phyloP scores from a whole-genome alignment of 2,113 vertebrate species.

The Coptodon bakossiorum region DNA sequence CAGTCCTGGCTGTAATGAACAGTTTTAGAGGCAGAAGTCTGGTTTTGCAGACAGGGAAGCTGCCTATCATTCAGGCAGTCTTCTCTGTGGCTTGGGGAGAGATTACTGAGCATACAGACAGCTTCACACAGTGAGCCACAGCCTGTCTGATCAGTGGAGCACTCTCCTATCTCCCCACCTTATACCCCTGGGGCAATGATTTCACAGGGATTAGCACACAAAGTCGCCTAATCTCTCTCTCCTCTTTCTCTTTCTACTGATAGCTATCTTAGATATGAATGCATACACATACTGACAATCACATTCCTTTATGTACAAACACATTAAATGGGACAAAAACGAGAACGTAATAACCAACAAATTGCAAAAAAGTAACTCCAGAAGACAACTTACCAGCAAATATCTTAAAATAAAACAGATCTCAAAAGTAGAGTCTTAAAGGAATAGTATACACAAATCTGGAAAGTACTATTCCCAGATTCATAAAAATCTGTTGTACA shows the following conservation, averaged over 20 bases:
- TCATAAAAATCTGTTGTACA: background rate
- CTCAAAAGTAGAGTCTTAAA: background rate
- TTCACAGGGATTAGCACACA: slow-evolving; percentile 59
- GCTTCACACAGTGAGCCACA: slow-evolving; percentile 49
- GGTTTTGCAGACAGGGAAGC: slow-evolving; percentile 25
- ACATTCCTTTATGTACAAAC: background rate
- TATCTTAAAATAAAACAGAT: background rate
- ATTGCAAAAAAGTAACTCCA: background rate
- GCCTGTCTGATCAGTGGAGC: slow-evolving; percentile 55
- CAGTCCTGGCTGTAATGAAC: background rate
- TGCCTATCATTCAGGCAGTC: slow-evolving; percentile 31
- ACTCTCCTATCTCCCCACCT: slow-evolving; percentile 26
- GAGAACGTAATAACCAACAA: rapidly evolving
- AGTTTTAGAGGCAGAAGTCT: background rate
- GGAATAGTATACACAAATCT: background rate
- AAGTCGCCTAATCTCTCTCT: slow-evolving; percentile 58
- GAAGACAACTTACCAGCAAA: background rate
- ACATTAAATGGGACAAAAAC: background rate
- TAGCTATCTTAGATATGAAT: slow-evolving; percentile 25
- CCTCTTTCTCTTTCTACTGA: slow-evolving; percentile 39
- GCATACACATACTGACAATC: background rate
- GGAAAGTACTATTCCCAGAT: background rate
- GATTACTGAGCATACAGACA: slow-evolving; percentile 50
- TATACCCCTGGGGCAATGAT: slow-evolving; percentile 35
- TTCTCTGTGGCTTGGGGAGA: slow-evolving; percentile 35